Conservation (phyloP, 2,113 vertebrate species). For the Mesoclemmys tuberculata region DNA sequence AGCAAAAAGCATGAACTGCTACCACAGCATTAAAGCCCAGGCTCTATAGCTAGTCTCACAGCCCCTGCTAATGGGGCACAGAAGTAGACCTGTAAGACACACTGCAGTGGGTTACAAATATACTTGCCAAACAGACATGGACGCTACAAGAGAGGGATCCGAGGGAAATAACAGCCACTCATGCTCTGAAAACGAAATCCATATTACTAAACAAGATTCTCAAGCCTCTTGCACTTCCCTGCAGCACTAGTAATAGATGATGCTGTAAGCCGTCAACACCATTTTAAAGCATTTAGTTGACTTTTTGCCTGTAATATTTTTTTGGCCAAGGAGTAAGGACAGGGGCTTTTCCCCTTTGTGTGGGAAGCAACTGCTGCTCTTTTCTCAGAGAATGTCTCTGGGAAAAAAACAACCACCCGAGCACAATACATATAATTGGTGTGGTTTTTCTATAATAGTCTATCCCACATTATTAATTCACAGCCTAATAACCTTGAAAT, state of each 20-base stretch:
- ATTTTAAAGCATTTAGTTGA: not conserved
- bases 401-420: not conserved
- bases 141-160: not conserved
- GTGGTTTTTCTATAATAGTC: not conserved
- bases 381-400: not conserved
- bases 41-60: not conserved
- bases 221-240: not conserved
- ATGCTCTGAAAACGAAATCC: not conserved
- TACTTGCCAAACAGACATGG: not conserved
- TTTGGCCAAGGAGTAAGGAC: not conserved
- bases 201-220: not conserved
- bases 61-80: not conserved
- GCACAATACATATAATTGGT: not conserved
- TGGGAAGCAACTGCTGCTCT: not conserved
- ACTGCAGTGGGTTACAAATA: not conserved
- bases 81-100: not conserved
- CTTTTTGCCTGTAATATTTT: not conserved
- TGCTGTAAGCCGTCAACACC: not conserved
- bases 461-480: not conserved
- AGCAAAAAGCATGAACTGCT: not conserved
- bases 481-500: not conserved
- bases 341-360: not conserved
- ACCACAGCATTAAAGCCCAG: not conserved
- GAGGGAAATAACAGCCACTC: not conserved
- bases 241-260: not conserved